These are phyloP conservation scores for Menura novaehollandiae DNA, from an alignment of 2,113 vertebrate genomes.

Conservation along the genomic window DNA sequence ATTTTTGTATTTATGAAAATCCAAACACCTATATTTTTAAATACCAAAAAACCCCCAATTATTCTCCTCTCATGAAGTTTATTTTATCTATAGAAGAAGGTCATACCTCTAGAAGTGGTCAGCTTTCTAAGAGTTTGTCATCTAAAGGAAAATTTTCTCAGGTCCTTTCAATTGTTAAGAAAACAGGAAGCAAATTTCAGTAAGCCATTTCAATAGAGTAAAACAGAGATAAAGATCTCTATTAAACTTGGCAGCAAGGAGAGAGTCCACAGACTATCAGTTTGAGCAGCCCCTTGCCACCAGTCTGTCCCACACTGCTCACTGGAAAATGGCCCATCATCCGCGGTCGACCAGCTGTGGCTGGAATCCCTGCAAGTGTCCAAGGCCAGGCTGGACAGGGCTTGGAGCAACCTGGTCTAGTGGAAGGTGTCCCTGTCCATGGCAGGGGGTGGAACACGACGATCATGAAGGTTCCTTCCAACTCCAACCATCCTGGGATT, in stretches of 20 bases:
- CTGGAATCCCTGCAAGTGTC: not conserved
- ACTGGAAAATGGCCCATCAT: not conserved
- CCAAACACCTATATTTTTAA: not conserved
- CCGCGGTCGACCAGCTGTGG: not conserved
- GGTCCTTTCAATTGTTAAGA: slow-evolving; percentile 15
- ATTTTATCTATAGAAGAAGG: not conserved
- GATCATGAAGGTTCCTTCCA: not conserved
- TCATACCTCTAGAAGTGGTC: not conserved
- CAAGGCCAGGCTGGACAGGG: not conserved
- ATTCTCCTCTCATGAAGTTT: not conserved
- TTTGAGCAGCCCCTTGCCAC: not conserved
- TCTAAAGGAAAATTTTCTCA: slow-evolving; percentile 14
- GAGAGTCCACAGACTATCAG: not conserved
- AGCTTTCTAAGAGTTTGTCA: slow-evolving; percentile 9
- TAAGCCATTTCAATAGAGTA: not conserved
- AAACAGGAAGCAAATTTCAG: slow-evolving; percentile 46
- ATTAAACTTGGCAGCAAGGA: not conserved
- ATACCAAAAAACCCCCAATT: not conserved
- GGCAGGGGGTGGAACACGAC: not conserved
- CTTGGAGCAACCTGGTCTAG: rapidly evolving
- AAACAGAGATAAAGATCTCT: not conserved
- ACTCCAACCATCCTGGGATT: not conserved
- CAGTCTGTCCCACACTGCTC: not conserved
- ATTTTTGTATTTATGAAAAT: not conserved
- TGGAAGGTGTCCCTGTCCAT: not conserved